These are phyloP conservation scores for Pogoniulus pusillus DNA, from an alignment of 2,797 vertebrate genomes.

Conservation along the genomic window DNA sequence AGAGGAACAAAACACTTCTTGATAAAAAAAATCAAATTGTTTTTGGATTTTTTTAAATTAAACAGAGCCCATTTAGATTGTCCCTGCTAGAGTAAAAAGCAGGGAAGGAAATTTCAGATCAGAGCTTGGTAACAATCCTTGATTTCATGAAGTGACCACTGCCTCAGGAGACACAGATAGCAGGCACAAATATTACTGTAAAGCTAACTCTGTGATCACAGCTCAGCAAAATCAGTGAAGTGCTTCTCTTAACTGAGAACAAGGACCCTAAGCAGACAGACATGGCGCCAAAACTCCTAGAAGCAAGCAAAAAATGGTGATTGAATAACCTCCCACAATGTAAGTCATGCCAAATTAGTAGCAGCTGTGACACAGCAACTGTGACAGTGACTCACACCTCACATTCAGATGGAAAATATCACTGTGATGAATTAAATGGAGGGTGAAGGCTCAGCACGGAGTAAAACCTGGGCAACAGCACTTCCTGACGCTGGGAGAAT, in stretches of 20 bases:
- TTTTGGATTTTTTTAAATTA: not conserved
- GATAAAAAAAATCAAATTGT: not conserved
- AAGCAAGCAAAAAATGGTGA: not conserved
- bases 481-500: not conserved
- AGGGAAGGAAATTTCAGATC: not conserved
- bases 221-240: not conserved
- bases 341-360: not conserved
- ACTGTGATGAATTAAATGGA: not conserved
- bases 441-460: not conserved
- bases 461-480: not conserved
- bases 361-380: not conserved
- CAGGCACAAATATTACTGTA: not conserved
- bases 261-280: not conserved
- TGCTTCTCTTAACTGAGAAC: not conserved
- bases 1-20: not conserved
- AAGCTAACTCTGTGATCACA: not conserved
- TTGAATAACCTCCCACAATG: not conserved
- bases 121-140: not conserved
- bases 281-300: not conserved
- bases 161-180: not conserved
- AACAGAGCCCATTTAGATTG: not conserved
- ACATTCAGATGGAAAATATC: not conserved
- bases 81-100: not conserved
- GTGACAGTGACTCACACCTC: not conserved
- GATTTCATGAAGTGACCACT: not conserved